Evolutionary conservation across 2,888 invertebrate genomes (phyloP).

Genomic region (Pheosia gnoma): DNA sequence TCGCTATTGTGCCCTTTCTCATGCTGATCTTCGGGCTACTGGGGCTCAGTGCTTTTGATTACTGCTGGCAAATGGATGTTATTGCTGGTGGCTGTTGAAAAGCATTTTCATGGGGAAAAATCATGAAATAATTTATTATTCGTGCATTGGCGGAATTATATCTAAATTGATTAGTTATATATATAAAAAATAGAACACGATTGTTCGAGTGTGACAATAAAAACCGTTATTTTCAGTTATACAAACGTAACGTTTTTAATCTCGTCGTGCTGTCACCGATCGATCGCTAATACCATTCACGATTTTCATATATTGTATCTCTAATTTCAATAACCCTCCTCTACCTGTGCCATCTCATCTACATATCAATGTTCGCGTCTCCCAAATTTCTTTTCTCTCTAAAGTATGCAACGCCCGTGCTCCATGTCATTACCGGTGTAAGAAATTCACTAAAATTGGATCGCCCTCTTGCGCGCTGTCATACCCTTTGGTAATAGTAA

Average conservation of each 20-base stretch:
- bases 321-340: slow-evolving; percentile 81
- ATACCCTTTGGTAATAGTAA: slow-evolving; percentile 81
- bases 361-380: slow-evolving; percentile 81
- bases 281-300: slow-evolving; percentile 64
- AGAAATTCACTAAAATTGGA: slow-evolving; percentile 79
- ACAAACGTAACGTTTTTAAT: slow-evolving; percentile 26
- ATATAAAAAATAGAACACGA: no score
- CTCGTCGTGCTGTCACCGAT: slow-evolving; percentile 49
- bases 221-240: slow-evolving; percentile 46
- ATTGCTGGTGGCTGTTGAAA: not conserved
- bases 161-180: no score
- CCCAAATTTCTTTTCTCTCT: slow-evolving; percentile 78
- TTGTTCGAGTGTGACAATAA: slow-evolving; percentile 13
- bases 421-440: slow-evolving; percentile 78
- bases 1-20: slow-evolving; percentile 63
- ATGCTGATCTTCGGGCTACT: slow-evolving; percentile 56
- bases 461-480: slow-evolving; percentile 76
- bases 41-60: slow-evolving; percentile 48
- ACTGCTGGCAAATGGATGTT: slow-evolving; percentile 32
- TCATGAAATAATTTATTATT: no score
- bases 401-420: slow-evolving; percentile 81
- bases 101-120: not conserved
- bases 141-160: no score
- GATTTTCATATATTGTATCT: slow-evolving; percentile 74
- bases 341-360: slow-evolving; percentile 80